Base-by-base conservation (phyloP, 2,797 vertebrate species). In the Mareca strepera region DNA sequence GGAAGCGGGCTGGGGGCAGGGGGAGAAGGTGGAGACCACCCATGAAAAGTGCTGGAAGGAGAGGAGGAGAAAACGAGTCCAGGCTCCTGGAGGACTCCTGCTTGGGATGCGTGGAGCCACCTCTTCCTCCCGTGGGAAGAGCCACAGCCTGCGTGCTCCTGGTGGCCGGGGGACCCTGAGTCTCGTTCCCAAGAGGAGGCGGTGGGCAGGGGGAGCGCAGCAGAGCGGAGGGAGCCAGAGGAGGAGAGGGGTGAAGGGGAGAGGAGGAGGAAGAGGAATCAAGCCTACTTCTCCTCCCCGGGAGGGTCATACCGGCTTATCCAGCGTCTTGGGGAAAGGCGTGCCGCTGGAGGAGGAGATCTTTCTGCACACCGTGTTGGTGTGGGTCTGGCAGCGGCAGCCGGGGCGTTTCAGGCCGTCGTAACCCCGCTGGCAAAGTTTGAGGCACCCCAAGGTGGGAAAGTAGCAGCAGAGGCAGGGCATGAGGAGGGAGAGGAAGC, bases 391-490 rank as follows among this genome's bases (percentile, higher is more conserved):
- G 98, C 99, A 99, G 96, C 99, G 98, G 98, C 99, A 99, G 96
- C 99, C 99, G 1, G 99, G 99, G 37, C 99, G 98, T 35, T 98
- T 98, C 82, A 98, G 97, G 64, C 98, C 98, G 53, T 99, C 99
- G 0, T 99, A 99, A 93, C 98, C 98, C 58, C 98, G 93, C 98
- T 98, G 99, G 98, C 99, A 99, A 94, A 99, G 95, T 96, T 98
- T 98, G 97, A 99, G 99, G 98, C 99, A 99, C 95, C 99, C 98
- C 98, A 98, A 98, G 94, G 98, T 99, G 39, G 99, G 99, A 86
- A 99, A 99, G 97, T 99, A 99, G 99, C 99, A 99, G 98, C 99
- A 99, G 95, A 99, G 98, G 98, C 99, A 99, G 97, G 99, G 99
- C 98, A 99, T 98, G 97, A 98, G 98, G 82, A 99, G 97, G 3